phyloP scores from a whole-genome alignment of 2,888 invertebrate species.

The Diadromus collaris region DNA sequence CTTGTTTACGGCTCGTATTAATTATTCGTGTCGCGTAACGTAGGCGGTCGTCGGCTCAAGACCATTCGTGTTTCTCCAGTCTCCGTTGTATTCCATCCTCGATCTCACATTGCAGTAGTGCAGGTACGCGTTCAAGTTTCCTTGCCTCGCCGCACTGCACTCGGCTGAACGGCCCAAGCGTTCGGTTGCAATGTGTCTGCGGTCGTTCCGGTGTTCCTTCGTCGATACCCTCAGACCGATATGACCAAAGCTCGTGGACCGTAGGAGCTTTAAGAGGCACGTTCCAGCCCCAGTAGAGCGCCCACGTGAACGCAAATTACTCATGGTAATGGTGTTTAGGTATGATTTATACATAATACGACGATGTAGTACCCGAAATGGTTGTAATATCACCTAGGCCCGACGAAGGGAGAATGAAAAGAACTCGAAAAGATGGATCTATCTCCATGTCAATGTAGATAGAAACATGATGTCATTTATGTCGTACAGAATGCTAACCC shows the following conservation, averaged over 20 bases:
- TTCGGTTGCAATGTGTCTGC: conserved; percentile 50
- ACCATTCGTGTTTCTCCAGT: conserved; percentile 64
- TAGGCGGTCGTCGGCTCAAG: conserved; percentile 44
- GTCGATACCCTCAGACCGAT: conserved; percentile 39
- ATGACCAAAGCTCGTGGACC: conserved; percentile 14
- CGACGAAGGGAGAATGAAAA: background rate
- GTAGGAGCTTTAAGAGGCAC: conserved; percentile 65
- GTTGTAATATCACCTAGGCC: background rate
- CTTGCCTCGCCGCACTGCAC: conserved; percentile 32
- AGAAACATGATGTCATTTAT: too few species aligned
- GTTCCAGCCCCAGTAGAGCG: conserved; percentile 62
- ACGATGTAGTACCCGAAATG: background rate
- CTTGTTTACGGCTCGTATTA: conserved; percentile 78
- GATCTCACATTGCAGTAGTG: conserved; percentile 42
- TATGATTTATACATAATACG: conserved; percentile 42
- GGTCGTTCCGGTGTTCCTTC: conserved; percentile 46
- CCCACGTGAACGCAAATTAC: conserved; percentile 55
- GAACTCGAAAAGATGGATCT: background rate
- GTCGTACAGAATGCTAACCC: background rate
- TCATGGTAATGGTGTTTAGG: conserved; percentile 48
- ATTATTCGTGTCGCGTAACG: conserved; percentile 78
- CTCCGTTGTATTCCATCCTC: conserved; percentile 68
- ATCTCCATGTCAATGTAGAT: too few species aligned
- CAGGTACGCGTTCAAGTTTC: conserved; percentile 11
- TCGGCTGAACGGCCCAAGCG: conserved; percentile 19